Percentiles rank a stretch among this genome's conserved stretches.
Evolutionary conservation across 2,797 vertebrate species (phyloP).

Genomic region (Tapirus indicus): DNA sequence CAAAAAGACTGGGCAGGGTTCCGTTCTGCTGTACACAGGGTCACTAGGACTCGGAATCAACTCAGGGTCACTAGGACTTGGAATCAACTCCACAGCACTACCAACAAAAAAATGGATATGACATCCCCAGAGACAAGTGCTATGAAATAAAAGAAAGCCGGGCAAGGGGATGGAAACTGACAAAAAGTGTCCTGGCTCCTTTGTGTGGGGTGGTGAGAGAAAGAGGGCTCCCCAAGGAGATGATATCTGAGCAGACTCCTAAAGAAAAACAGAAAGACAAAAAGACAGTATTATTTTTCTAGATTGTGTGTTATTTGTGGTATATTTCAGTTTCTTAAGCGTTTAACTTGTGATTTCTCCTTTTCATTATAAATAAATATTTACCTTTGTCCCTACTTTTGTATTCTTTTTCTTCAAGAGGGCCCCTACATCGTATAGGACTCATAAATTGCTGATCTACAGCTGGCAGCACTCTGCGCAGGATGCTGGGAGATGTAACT

Average conservation of each 20-base stretch:
- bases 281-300: neutral
- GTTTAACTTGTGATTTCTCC: neutral
- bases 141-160: neutral
- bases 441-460: neutral
- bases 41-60: too few species aligned
- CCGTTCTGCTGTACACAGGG: too few species aligned
- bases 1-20: too few species aligned
- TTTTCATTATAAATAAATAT: neutral
- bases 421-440: neutral
- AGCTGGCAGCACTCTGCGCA: neutral
- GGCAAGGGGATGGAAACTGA: neutral
- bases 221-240: neutral
- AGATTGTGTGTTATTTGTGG: neutral
- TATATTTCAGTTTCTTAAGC: neutral
- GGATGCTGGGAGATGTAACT: neutral
- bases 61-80: too few species aligned
- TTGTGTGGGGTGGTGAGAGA: neutral
- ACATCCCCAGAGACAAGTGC: neutral
- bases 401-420: conserved; percentile 14
- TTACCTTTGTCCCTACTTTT: neutral
- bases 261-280: neutral
- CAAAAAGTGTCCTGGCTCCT: too few species aligned
- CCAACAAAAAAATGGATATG: too few species aligned
- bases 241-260: neutral
- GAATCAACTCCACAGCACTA: too few species aligned